Evolutionary conservation across 2,888 invertebrate genomes (phyloP), one percentile per base, ranked within the genome.

Genomic region (Leptinotarsa haldemani): DNA sequence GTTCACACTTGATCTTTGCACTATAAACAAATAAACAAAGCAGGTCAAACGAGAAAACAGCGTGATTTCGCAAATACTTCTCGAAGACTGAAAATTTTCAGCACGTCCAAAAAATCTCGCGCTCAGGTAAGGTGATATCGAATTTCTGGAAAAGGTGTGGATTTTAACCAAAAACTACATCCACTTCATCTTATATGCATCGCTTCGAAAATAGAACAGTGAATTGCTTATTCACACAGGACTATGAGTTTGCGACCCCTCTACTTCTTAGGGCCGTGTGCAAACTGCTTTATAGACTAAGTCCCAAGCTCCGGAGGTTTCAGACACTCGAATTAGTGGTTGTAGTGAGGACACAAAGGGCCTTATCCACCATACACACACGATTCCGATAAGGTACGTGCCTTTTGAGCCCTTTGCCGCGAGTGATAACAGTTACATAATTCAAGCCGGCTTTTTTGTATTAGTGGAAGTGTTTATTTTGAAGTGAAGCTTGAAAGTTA

Each of bases 251-350:
- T 76, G 52, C 67, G 74, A 75, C 81, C 84, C 83, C 82, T 81
- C 81, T 77, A 78, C 77, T 74, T 77, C 69, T 77, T 83, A 79
- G 90, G 89, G 90, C 89, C 91, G 91, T 91, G 90, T 90, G 91
- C 90, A 91, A 89, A 87, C 85, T 84, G 85, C 85, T 89, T 88
- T 88, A 91, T 90, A 91, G 90, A 90, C 90, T 90, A 90, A 89
- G 84, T 86, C 86, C 86, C 83, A 85, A 85, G 84, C 86, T 86
- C 85, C 86, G 61, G 30, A 86, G 85, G 56, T 56, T 87, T 73
- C 78, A 88, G 88, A 88, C 90, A 90, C 90, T 91, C 69, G 90
- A 90, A 90, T 89, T 83, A 87, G 90, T 89, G 90, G 89, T 90
- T 89, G 90, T 90, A 88, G 89, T 88, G 89, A 88, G 87, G 79